These are phyloP conservation scores for Rhodinocichla rosea DNA, from an alignment of 2,113 vertebrate species.

Conservation along the genomic window DNA sequence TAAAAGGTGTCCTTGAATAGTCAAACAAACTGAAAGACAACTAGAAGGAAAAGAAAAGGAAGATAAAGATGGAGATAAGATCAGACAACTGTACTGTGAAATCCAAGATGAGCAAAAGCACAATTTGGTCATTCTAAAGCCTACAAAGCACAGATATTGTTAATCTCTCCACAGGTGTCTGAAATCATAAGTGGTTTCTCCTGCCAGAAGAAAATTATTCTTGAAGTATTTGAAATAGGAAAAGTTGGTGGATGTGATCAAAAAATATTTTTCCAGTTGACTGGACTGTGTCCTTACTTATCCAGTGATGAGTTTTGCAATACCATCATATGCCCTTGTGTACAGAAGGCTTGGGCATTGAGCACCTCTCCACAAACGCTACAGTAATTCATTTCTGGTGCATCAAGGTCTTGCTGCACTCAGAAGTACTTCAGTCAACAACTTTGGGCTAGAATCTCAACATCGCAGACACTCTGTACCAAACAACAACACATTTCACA, in stretches of 20 bases:
- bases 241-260: background rate
- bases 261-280: slow-evolving; percentile 25
- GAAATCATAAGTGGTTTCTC: background rate
- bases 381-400: background rate
- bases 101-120: background rate
- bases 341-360: background rate
- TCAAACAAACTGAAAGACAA: background rate
- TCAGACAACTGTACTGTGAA: background rate
- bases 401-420: background rate
- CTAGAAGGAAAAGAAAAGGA: background rate
- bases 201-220: background rate
- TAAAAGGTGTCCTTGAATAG: background rate
- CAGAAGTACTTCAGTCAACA: background rate
- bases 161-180: background rate
- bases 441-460: background rate
- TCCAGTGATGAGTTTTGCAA: background rate
- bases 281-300: background rate
- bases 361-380: background rate
- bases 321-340: background rate
- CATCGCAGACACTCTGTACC: background rate
- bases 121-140: background rate
- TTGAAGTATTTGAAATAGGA: background rate
- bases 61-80: background rate
- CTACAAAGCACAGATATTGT: background rate
- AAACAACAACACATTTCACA: background rate